Evolutionary conservation across 2,113 vertebrate genomes (phyloP).

Genomic region (Gambusia affinis): DNA sequence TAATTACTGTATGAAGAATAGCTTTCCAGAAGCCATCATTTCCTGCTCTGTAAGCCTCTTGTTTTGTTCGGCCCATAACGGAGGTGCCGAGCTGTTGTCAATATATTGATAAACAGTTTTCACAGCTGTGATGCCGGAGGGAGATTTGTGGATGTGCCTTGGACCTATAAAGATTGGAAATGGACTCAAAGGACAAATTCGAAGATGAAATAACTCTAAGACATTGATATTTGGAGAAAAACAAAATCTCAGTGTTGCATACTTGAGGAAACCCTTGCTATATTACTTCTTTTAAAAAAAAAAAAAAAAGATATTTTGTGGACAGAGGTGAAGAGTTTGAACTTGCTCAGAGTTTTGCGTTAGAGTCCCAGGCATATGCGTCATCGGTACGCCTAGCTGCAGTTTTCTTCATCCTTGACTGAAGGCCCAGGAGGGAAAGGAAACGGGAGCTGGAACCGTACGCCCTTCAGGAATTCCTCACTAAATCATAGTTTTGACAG

Average conservation of each 20-base stretch:
- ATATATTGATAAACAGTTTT: slow-evolving; percentile 63
- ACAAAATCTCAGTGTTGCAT: background rate
- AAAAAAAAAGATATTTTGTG: background rate
- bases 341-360: slow-evolving; percentile 45
- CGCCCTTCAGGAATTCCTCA: slow-evolving; percentile 43
- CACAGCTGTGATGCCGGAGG: slow-evolving; percentile 5
- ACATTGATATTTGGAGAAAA: slow-evolving; percentile 8
- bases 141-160: slow-evolving; percentile 27
- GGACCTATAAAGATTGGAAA: slow-evolving; percentile 29
- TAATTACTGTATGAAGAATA: slow-evolving; percentile 69
- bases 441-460: slow-evolving; percentile 46
- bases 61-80: slow-evolving; percentile 49
- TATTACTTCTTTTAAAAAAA: background rate
- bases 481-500: slow-evolving; percentile 34
- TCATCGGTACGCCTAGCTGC: slow-evolving; percentile 59
- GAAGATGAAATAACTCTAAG: slow-evolving; percentile 2
- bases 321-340: slow-evolving; percentile 27
- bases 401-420: slow-evolving; percentile 66
- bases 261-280: background rate
- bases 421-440: slow-evolving; percentile 44
- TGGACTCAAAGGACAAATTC: slow-evolving; percentile 18
- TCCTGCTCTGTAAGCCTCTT: slow-evolving; percentile 63
- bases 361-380: slow-evolving; percentile 40
- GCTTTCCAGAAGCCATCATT: slow-evolving; percentile 68
- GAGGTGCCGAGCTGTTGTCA: slow-evolving; percentile 55